A percentile compares a stretch with the other conserved stretches of the same genome.
Evolutionary conservation across 1,140 invertebrate genomes (phyloP).

Genomic region (Telenomus remus): DNA sequence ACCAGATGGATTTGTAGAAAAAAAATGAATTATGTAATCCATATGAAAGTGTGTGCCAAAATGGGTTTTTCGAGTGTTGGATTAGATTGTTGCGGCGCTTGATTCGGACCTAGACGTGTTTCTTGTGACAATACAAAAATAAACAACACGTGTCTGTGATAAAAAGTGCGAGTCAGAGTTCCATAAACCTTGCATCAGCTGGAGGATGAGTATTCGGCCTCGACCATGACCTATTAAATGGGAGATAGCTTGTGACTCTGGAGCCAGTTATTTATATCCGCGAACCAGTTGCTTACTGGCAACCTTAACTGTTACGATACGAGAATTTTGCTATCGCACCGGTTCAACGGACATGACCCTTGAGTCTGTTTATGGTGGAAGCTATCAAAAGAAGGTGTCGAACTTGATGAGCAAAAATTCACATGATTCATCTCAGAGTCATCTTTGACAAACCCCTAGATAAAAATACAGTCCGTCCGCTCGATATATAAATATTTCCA

Average conservation of each 20-base stretch:
- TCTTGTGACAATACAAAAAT: not conserved
- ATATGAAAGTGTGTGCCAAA: conserved; percentile 49
- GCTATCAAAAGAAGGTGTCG: too few relatives aligned
- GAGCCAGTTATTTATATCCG: conserved; percentile 35
- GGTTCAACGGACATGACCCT: too few relatives aligned
- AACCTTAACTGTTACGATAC: too few relatives aligned
- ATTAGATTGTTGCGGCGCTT: too few relatives aligned
- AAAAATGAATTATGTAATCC: conserved; percentile 36
- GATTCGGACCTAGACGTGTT: too few relatives aligned
- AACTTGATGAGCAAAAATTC: not conserved
- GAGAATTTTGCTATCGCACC: too few relatives aligned
- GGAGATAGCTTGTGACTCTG: conserved; percentile 29
- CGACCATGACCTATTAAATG: conserved; percentile 40
- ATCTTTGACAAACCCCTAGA: conserved; percentile 50
- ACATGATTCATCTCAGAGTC: conserved; percentile 43
- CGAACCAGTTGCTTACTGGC: conserved; percentile 21
- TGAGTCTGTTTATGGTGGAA: too few relatives aligned
- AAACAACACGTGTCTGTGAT: not conserved
- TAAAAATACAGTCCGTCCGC: conserved; percentile 68
- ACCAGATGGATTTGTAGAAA: too few relatives aligned
- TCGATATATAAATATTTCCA: conserved; percentile 72
- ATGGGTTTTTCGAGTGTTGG: conserved; percentile 33
- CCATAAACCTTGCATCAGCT: conserved; percentile 46
- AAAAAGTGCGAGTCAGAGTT: conserved; percentile 3
- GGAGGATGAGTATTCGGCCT: conserved; percentile 41